Conservation (phyloP, 2,797 vertebrate genomes). For the Lutjanus argentimaculatus region DNA sequence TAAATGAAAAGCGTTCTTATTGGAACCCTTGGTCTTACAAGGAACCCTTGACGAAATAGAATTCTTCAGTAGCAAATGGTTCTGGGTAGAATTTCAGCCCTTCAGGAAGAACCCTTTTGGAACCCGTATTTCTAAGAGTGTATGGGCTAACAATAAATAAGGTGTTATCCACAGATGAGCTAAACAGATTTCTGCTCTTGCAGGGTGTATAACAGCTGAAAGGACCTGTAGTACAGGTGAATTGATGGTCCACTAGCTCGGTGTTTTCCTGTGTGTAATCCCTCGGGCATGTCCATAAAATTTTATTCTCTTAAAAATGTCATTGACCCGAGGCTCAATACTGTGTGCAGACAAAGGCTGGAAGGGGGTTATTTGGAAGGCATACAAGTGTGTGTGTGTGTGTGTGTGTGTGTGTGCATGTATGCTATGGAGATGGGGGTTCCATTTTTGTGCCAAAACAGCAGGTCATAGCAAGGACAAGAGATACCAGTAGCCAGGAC, state of each 20-base stretch:
- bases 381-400: conserved; percentile 20
- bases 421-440: conserved; percentile 37
- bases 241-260: conserved; percentile 17
- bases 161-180: conserved; percentile 43
- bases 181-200: conserved; percentile 34
- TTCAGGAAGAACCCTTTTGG: no score
- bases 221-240: conserved; percentile 5
- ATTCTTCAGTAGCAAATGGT: no score
- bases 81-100: no score
- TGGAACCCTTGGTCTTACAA: no score
- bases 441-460: conserved; percentile 56
- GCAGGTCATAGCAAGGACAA: conserved; percentile 77
- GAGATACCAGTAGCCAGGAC: conserved; percentile 45
- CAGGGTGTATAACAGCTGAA: conserved; percentile 11
- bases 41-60: no score
- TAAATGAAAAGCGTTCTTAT: no score
- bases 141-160: conserved; percentile 27
- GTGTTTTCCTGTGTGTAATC: conserved; percentile 33
- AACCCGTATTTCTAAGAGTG: no score
- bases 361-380: conserved; percentile 40
- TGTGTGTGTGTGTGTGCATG: conserved; percentile 19
- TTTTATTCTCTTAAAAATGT: conserved; percentile 48
- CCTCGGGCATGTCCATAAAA: conserved; percentile 40
- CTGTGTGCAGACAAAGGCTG: conserved; percentile 43
- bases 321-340: conserved; percentile 35